phyloP scores from a whole-genome alignment of 2,113 vertebrate species.

The Euleptes europaea region DNA sequence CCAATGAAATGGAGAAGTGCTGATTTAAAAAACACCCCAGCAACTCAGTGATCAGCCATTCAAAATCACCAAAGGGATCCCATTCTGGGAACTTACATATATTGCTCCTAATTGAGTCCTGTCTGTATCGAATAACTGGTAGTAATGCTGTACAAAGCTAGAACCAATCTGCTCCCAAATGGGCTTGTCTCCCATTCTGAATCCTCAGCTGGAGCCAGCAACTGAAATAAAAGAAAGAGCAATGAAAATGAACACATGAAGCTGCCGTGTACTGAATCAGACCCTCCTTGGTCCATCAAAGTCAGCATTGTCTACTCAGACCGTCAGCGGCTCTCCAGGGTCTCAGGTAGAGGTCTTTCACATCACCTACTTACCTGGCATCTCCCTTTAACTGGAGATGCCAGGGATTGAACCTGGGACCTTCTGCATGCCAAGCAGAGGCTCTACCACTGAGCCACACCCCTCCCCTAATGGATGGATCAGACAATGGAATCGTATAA shows the following conservation, averaged over 20 bases:
- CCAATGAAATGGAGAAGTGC: not conserved
- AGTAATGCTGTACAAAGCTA: conserved; percentile 98
- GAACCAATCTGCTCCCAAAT: conserved; percentile 99
- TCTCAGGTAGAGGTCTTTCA: no score
- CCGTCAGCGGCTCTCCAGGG: no score
- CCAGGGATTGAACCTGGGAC: no score
- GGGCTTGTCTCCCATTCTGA: conserved; percentile 98
- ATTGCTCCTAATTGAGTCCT: conserved; percentile 93
- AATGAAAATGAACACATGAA: conserved; percentile 1
- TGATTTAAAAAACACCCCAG: not conserved
- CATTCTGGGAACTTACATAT: conserved; percentile 84
- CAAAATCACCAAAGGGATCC: not conserved
- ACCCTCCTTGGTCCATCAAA: no score
- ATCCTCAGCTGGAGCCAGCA: conserved; percentile 80
- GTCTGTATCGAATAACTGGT: conserved; percentile 94
- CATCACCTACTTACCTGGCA: no score
- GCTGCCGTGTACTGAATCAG: no score
- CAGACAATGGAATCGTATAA: not conserved
- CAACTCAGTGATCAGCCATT: not conserved
- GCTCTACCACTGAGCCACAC: no score
- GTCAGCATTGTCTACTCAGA: no score
- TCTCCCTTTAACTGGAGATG: no score
- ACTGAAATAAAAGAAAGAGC: conserved; percentile 65
- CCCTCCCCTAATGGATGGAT: no score
- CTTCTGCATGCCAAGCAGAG: no score